Conservation (phyloP, 2,797 vertebrate species). For the Chanos chanos region DNA sequence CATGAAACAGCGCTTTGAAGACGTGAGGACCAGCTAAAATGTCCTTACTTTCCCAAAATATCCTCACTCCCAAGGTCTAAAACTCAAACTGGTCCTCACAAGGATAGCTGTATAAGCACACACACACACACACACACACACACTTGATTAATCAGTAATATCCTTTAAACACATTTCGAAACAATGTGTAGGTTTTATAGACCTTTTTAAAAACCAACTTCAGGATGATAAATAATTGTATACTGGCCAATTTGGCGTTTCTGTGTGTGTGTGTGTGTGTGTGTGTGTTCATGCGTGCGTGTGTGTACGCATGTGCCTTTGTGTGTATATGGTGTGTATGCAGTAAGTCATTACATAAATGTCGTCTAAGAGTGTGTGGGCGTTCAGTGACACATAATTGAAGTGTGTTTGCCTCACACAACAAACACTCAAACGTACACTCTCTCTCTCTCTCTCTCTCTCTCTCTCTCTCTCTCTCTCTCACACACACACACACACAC, state of each 20-base stretch:
- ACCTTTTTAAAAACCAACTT: not conserved
- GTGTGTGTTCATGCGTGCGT: not conserved
- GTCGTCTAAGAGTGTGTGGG: slow-evolving; percentile 22
- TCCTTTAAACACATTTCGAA: no score
- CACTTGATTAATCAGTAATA: no score
- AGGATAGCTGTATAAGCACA: no score
- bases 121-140: no score
- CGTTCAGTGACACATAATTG: slow-evolving; percentile 21
- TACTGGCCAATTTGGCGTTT: not conserved
- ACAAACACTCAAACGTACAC: slow-evolving; percentile 2
- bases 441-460: no score
- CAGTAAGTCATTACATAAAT: slow-evolving; percentile 10
- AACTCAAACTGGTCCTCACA: no score
- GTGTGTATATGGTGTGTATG: not conserved
- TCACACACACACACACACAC: not conserved
- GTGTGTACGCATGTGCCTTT: not conserved
- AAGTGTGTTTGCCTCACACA: not conserved
- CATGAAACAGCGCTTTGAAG: no score
- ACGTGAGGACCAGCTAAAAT: no score
- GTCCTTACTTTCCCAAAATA: no score
- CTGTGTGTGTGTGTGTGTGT: not conserved
- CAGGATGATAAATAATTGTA: not conserved
- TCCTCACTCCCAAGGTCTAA: no score
- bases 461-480: no score
- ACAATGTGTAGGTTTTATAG: no score